A percentile compares a stretch with the other conserved stretches of the same genome.
phyloP scores from a whole-genome alignment of 2,888 invertebrate species.

The Hoplodrina blanda region DNA sequence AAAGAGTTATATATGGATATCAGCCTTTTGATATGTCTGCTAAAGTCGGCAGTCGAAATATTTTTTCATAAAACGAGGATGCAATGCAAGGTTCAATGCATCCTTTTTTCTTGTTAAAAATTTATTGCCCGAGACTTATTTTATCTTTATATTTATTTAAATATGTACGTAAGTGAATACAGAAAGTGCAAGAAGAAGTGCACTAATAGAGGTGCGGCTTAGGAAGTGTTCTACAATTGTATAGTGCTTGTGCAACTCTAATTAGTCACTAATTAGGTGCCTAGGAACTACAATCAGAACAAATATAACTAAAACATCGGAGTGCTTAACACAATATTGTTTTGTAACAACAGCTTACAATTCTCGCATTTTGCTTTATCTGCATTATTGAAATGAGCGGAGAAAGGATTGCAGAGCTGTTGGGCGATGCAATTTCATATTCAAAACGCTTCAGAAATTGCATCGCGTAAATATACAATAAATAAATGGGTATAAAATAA shows the following conservation, averaged over 20 bases:
- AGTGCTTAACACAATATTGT: slow-evolving; percentile 67
- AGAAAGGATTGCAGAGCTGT: slow-evolving; percentile 71
- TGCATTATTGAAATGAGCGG: slow-evolving; percentile 66
- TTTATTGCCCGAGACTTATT: slow-evolving; percentile 3
- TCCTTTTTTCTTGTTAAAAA: slow-evolving; percentile 6
- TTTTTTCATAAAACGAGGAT: slow-evolving; percentile 21
- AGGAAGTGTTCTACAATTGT: slow-evolving; percentile 65
- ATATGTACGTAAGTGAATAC: slow-evolving; percentile 46
- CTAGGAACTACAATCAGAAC: slow-evolving; percentile 59
- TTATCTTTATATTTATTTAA: slow-evolving; percentile 25
- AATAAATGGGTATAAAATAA: slow-evolving; percentile 64
- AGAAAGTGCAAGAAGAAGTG: slow-evolving; percentile 72
- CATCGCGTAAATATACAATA: slow-evolving; percentile 60
- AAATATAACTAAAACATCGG: slow-evolving; percentile 62
- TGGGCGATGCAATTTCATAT: slow-evolving; percentile 70
- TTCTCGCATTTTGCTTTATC: slow-evolving; percentile 63
- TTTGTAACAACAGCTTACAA: slow-evolving; percentile 69
- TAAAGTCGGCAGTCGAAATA: slow-evolving; percentile 1
- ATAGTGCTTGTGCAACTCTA: slow-evolving; percentile 82
- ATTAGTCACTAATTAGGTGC: slow-evolving; percentile 66
- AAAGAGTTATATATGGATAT: slow-evolving; percentile 36
- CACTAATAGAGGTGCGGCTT: slow-evolving; percentile 77
- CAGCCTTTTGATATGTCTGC: slow-evolving; percentile 33
- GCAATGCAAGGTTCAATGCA: too few relatives aligned
- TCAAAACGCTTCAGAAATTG: slow-evolving; percentile 63